These are phyloP conservation scores for Ptiloglossa arizonensis DNA, from an alignment of 1,140 invertebrate genomes.

Conservation along the genomic window DNA sequence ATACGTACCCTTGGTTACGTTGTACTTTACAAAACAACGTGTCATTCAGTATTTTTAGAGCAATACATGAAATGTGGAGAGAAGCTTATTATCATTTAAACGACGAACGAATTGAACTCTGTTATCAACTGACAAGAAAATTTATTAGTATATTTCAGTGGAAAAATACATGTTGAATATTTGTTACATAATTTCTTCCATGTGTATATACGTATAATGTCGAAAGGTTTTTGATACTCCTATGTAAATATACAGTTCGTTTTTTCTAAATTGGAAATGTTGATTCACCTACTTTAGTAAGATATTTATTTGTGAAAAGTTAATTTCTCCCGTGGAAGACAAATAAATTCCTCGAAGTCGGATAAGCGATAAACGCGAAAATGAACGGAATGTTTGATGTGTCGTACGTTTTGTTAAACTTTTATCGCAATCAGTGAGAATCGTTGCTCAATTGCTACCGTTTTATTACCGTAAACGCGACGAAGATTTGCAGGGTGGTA, in stretches of 20 bases:
- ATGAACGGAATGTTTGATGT: neutral
- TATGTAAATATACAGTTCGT: too few species aligned
- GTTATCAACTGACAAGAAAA: neutral
- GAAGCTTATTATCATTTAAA: neutral
- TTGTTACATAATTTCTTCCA: neutral
- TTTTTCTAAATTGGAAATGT: neutral
- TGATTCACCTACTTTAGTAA: too few species aligned
- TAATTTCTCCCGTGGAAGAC: too few species aligned
- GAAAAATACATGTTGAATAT: neutral
- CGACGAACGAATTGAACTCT: neutral
- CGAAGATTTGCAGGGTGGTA: too few species aligned
- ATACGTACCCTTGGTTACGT: neutral
- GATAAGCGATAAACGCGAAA: neutral
- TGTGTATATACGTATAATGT: neutral
- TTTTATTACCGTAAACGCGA: neutral
- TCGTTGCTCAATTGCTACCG: neutral
- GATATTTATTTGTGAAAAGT: too few species aligned
- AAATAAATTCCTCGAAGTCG: too few species aligned
- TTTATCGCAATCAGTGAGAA: neutral
- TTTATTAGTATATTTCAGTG: neutral
- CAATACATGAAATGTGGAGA: neutral
- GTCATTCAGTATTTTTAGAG: slow-evolving; percentile 12
- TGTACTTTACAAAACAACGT: neutral
- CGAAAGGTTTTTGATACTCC: neutral
- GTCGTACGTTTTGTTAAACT: neutral